A percentile compares a stretch with the other conserved stretches of the same genome.
phyloP scores from a whole-genome alignment of 2,888 invertebrate genomes.

The Cenopis cana region DNA sequence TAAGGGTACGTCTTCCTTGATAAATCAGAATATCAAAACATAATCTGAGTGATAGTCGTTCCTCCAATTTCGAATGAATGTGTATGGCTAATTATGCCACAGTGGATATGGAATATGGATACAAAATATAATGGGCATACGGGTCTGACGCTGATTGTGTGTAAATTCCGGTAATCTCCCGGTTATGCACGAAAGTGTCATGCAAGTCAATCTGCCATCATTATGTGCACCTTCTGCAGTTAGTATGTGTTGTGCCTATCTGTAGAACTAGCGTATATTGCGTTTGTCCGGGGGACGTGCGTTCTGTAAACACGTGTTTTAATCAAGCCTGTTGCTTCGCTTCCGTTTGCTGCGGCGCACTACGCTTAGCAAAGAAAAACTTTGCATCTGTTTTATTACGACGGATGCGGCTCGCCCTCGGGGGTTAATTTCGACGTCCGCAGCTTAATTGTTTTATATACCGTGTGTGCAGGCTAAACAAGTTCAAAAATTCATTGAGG shows the following conservation, averaged over 20 bases:
- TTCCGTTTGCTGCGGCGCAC: slow-evolving; percentile 78
- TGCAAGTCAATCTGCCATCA: not conserved
- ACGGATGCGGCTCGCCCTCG: slow-evolving; percentile 74
- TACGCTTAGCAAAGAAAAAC: slow-evolving; percentile 82
- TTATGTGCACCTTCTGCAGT: slow-evolving; percentile 1
- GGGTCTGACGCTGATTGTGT: too few relatives aligned
- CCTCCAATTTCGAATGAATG: too few relatives aligned
- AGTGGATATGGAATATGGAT: too few relatives aligned
- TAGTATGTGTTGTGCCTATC: not conserved
- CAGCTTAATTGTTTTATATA: slow-evolving; percentile 65
- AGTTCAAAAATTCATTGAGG: too few relatives aligned
- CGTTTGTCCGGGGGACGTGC: slow-evolving; percentile 75
- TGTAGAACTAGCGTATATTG: slow-evolving; percentile 56
- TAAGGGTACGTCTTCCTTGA: too few relatives aligned
- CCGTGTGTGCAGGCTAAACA: too few relatives aligned
- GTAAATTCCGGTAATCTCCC: too few relatives aligned
- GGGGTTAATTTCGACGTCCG: slow-evolving; percentile 80
- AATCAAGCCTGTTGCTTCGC: slow-evolving; percentile 84
- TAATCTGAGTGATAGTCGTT: too few relatives aligned
- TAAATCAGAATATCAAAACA: too few relatives aligned
- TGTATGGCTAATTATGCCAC: too few relatives aligned
- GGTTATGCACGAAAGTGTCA: not conserved
- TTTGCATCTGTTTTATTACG: slow-evolving; percentile 85
- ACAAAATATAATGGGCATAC: too few relatives aligned
- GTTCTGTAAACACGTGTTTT: slow-evolving; percentile 84